A percentile compares a stretch with the other conserved stretches of the same genome.
phyloP scores from a whole-genome alignment of 2,888 invertebrate species.

The Arrhopalites spinosus region DNA sequence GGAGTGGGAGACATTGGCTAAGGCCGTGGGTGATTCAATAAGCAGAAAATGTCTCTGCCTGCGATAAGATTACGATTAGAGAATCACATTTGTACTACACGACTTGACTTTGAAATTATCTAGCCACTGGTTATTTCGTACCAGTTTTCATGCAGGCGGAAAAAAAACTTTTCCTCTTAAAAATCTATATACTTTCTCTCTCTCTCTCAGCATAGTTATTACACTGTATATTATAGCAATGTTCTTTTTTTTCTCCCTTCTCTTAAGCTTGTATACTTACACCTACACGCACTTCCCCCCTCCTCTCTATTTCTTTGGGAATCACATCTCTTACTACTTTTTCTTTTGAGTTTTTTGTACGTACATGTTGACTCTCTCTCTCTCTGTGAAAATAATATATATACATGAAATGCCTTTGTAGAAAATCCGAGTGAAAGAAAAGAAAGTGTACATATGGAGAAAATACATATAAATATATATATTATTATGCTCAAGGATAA shows the following conservation, averaged over 20 bases:
- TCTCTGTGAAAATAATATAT: neutral
- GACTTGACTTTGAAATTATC: constrained; percentile 1
- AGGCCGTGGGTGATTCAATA: constrained; percentile 31
- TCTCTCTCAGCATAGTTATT: neutral
- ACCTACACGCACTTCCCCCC: neutral
- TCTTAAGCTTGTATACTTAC: neutral
- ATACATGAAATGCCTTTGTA: neutral
- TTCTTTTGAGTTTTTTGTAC: neutral
- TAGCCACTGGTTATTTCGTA: neutral
- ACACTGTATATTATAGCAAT: neutral
- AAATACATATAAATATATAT: neutral
- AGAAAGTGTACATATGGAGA: neutral
- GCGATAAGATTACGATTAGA: constrained; percentile 35
- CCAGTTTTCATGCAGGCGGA: neutral
- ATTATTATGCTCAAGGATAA: neutral
- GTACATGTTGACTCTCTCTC: neutral
- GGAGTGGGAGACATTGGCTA: too few relatives aligned
- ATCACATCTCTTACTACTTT: neutral
- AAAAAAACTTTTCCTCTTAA: constrained; percentile 1
- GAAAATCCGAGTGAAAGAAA: neutral
- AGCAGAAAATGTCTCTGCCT: constrained; percentile 32
- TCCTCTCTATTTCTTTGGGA: neutral
- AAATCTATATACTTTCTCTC: neutral
- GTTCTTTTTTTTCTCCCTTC: neutral
- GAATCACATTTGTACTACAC: constrained; percentile 13